These are phyloP conservation scores for Folsomia manolachei DNA, from an alignment of 2,888 invertebrate genomes.

Conservation along the genomic window DNA sequence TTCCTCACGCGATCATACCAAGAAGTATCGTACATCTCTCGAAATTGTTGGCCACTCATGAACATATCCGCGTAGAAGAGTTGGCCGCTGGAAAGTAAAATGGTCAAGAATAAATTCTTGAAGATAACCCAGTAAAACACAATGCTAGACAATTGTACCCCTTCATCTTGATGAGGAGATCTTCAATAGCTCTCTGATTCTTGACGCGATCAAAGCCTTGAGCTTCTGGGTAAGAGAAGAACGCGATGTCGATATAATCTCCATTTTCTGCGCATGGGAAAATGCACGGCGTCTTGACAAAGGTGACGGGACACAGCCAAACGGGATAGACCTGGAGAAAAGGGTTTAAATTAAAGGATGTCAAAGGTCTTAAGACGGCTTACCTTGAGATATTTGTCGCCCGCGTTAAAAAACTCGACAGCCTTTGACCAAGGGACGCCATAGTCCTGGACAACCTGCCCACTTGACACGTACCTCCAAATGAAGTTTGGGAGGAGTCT, in stretches of 20 bases:
- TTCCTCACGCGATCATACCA: conserved; percentile 56
- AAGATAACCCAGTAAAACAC: too few species aligned
- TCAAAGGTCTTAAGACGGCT: not conserved
- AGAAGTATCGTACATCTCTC: conserved; percentile 59
- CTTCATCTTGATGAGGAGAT: not conserved
- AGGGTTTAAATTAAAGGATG: not conserved
- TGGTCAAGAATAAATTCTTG: too few species aligned
- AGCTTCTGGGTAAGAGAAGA: not conserved
- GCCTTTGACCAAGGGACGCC: not conserved
- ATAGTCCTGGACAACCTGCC: not conserved
- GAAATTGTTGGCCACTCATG: conserved; percentile 58
- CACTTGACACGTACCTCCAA: not conserved
- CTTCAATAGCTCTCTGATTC: not conserved
- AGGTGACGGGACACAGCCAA: not conserved
- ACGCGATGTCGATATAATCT: not conserved
- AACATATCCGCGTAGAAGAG: conserved; percentile 61
- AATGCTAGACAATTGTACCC: too few species aligned
- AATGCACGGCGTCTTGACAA: not conserved
- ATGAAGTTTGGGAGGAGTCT: not conserved
- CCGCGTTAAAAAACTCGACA: not conserved
- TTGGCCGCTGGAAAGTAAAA: conserved; percentile 57
- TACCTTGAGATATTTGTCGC: not conserved
- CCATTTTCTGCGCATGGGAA: not conserved
- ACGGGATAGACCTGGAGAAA: not conserved
- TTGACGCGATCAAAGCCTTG: not conserved